Conservation (phyloP, 92 coral and sea anemone species). For the Nematostella vectensis region DNA sequence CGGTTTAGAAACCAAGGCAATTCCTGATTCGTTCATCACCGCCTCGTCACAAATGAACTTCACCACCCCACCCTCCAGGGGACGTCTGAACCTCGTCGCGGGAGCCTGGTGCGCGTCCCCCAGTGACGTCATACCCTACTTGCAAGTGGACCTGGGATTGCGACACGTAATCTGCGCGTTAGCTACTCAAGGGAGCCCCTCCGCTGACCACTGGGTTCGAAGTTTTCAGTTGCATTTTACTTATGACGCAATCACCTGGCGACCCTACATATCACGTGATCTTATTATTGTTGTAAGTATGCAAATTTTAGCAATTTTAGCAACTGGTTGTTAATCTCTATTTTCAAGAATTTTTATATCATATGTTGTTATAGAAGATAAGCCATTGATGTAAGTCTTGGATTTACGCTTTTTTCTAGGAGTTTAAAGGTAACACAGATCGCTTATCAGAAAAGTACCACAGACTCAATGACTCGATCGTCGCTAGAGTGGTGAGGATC, state of each 20-base stretch:
- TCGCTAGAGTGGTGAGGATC: not conserved
- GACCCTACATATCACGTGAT: too few species aligned
- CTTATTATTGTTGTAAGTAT: too few species aligned
- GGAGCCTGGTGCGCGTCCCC: conserved; percentile 22
- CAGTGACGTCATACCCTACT: conserved; percentile 14
- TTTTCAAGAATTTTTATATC: too few species aligned
- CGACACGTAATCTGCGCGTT: conserved; percentile 22
- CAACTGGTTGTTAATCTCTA: too few species aligned
- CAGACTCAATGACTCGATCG: not conserved
- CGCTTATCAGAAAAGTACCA: not conserved
- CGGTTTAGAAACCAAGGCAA: not conserved
- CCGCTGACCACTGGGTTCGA: conserved; percentile 31
- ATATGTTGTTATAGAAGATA: too few species aligned
- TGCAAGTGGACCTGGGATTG: conserved; percentile 21
- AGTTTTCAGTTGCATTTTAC: conserved; percentile 27
- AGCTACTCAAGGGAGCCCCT: conserved; percentile 23
- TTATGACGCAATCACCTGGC: conserved; percentile 15
- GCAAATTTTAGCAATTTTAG: too few species aligned
- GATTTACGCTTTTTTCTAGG: not conserved
- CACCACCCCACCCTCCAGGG: not conserved
- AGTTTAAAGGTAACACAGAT: not conserved
- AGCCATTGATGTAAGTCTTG: too few species aligned
- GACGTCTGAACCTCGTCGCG: not conserved
- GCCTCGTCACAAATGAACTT: not conserved
- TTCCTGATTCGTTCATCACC: not conserved